Evolutionary conservation across 1,140 invertebrate species (phyloP), one percentile per base, ranked within the genome.

Genomic region (Drosophila asahinai): DNA sequence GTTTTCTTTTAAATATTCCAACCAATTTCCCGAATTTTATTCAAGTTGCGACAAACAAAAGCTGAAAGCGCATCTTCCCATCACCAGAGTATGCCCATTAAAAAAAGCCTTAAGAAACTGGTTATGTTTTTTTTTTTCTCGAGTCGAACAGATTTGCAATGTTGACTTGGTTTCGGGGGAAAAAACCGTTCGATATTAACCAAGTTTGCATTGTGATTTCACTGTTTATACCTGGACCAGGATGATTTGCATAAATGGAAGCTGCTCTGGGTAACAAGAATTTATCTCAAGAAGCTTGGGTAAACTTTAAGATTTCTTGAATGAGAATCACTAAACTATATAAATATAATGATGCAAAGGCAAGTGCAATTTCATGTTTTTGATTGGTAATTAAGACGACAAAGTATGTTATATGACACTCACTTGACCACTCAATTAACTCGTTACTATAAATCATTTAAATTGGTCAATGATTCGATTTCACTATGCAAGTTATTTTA

Each of bases 121-220:
- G 67, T 73, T 73, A 73, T 36, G 27, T 73, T 60, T 73, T 73
- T 55, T 40, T 68, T 47, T 71, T 60, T 61, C 55, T 73, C 30
- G 22, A 22, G 3, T 30, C 54, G 54, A 51, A 61, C 47, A 72
- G 38, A 73, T 73, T 73, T 73, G 70, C 70, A 72, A 73, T 61
- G 70, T 72, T 73, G 70, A 61, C 70, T 73, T 73, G 54, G 54
- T 43, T 73, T 73, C 54, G 67, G 8, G 8, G 54, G 67, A 73
- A 73, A 73, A 72, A 73, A 72, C 66, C 54, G 67, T 60, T 72
- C 47, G 38, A 73, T 60, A 59, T 68, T 51, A 38, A 51, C 67
- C 27, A 49, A 42, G 66, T 73, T 73, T 60, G 45, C 67, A 52
- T 11, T 73, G 70, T 73, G 70, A 73, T 72, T 73, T 72, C 70